A percentile compares a stretch with the other conserved stretches of the same genome.
phyloP scores from a whole-genome alignment of 2,113 vertebrate species.

The Bos indicus region DNA sequence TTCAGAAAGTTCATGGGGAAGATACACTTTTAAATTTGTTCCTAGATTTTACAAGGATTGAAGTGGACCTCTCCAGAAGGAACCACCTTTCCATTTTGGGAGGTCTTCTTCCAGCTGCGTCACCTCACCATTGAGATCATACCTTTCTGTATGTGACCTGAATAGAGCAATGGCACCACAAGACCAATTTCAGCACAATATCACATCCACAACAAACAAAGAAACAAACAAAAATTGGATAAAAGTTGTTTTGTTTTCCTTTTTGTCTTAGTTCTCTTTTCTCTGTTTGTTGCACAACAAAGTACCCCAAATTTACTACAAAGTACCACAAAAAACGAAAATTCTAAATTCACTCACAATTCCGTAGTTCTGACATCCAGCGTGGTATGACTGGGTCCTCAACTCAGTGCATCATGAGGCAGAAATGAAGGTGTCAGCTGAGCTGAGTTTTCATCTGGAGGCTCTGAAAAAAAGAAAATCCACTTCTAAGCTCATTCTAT shows the following conservation, averaged over 20 bases:
- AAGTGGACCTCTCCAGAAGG: not conserved
- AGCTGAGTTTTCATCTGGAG: not conserved
- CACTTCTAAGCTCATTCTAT: not conserved
- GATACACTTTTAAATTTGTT: not conserved
- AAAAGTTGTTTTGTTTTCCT: not conserved
- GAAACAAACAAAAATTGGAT: not conserved
- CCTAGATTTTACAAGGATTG: not conserved
- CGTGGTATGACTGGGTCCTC: not conserved
- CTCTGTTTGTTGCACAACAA: not conserved
- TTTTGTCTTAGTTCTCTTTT: not conserved
- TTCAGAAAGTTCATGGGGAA: not conserved
- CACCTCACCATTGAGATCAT: not conserved
- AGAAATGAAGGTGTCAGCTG: not conserved
- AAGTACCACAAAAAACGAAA: not conserved
- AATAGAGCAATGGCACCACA: not conserved
- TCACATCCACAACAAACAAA: not conserved
- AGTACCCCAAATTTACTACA: not conserved
- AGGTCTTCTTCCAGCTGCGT: not conserved
- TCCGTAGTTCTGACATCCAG: not conserved
- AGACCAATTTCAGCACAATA: not conserved
- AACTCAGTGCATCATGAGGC: not conserved
- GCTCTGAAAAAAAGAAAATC: not conserved
- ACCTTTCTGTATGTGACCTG: not conserved
- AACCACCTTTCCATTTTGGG: not conserved
- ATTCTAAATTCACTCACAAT: not conserved